These are phyloP conservation scores for Bergia sp. DNA, from an alignment of 92 coral and sea anemone species.

Conservation along the genomic window DNA sequence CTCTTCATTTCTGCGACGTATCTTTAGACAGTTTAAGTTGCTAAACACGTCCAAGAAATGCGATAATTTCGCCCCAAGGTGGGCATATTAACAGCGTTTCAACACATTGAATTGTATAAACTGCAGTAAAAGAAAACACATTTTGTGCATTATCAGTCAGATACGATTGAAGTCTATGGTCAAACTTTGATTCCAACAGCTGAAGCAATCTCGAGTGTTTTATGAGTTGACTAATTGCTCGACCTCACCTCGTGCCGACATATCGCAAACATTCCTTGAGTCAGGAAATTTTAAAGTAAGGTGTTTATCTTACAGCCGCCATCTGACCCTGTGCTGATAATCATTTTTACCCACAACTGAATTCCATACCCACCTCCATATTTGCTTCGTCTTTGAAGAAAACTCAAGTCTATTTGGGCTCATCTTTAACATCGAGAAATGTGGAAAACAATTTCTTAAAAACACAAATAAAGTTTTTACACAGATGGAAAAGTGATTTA, in stretches of 20 bases:
- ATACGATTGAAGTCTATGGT: too few relatives aligned
- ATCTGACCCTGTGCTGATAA: constrained; percentile 42
- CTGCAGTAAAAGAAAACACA: constrained; percentile 4
- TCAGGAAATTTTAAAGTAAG: constrained; percentile 44
- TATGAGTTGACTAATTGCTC: constrained; percentile 29
- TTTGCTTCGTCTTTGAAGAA: neutral
- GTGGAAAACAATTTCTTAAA: neutral
- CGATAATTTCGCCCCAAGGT: constrained; percentile 24
- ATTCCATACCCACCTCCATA: neutral
- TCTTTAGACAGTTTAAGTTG: constrained; percentile 15
- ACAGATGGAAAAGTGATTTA: neutral
- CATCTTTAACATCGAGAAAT: neutral
- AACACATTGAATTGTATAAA: constrained; percentile 21
- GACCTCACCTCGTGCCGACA: constrained; percentile 20
- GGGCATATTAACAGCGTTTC: constrained; percentile 3
- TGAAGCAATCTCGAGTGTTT: constrained; percentile 13
- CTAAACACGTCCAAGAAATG: constrained; percentile 1
- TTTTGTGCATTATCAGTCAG: neutral
- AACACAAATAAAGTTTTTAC: neutral
- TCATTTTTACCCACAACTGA: constrained; percentile 17
- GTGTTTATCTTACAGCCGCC: constrained; percentile 31
- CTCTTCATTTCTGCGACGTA: neutral
- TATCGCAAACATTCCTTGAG: constrained; percentile 18
- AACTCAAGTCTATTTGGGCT: neutral
- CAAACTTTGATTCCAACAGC: neutral